Evolutionary conservation across 2,113 vertebrate species (phyloP).

Genomic region (Ptyas mucosa): DNA sequence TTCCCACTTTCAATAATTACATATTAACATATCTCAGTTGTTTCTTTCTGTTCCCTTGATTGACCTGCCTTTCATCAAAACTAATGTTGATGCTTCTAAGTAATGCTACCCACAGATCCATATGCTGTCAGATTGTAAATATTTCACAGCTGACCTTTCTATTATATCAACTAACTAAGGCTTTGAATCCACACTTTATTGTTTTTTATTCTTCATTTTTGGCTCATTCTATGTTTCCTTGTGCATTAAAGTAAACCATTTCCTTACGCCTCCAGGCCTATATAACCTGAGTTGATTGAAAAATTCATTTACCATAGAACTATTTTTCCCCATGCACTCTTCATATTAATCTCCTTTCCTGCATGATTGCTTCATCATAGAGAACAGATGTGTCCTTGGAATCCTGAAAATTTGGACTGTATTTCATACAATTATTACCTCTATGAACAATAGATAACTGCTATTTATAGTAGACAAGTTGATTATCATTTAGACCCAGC

Average conservation of each 20-base stretch:
- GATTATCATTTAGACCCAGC: not conserved
- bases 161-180: slow-evolving; percentile 31
- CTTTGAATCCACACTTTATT: slow-evolving; percentile 30
- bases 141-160: slow-evolving; percentile 34
- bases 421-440: slow-evolving; percentile 31
- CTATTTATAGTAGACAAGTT: slow-evolving; percentile 44
- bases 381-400: slow-evolving; percentile 54
- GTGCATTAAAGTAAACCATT: slow-evolving; percentile 55
- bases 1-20: slow-evolving; percentile 29
- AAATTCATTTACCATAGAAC: slow-evolving; percentile 48
- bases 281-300: slow-evolving; percentile 47
- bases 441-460: slow-evolving; percentile 24
- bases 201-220: slow-evolving; percentile 38
- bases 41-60: slow-evolving; percentile 32
- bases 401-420: slow-evolving; percentile 20
- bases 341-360: slow-evolving; percentile 39
- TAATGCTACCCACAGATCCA: slow-evolving; percentile 35
- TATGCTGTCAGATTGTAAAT: slow-evolving; percentile 35
- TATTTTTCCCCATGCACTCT: not conserved
- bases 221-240: slow-evolving; percentile 15
- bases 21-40: not conserved
- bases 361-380: slow-evolving; percentile 44
- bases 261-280: slow-evolving; percentile 37
- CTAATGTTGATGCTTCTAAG: slow-evolving; percentile 40
- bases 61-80: slow-evolving; percentile 47